These are phyloP conservation scores for Nycticryphes semicollaris DNA, from an alignment of 2,113 vertebrate species.

Conservation along the genomic window DNA sequence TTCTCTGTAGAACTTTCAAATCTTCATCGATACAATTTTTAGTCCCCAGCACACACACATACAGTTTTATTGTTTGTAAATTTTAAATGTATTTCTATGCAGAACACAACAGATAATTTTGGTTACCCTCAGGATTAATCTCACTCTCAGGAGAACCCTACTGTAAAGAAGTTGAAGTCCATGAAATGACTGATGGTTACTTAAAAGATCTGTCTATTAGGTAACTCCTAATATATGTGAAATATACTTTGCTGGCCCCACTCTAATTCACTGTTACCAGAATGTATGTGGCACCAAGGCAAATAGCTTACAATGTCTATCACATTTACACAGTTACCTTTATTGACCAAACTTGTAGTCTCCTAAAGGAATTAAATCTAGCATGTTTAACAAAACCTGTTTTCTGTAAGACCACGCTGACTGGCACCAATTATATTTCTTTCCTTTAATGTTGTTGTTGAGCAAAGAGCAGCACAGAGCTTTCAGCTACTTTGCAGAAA, in stretches of 20 bases:
- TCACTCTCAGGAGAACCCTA: background rate
- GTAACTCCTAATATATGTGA: background rate
- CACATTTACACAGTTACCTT: background rate
- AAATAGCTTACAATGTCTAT: background rate
- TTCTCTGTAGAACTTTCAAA: background rate
- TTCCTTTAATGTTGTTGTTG: background rate
- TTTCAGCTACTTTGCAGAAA: background rate
- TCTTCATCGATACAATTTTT: background rate
- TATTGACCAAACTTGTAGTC: background rate
- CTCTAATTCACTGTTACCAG: background rate
- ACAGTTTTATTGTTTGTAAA: background rate
- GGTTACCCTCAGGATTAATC: background rate
- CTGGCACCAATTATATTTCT: background rate
- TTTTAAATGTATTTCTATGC: background rate
- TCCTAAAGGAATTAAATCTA: conserved; percentile 21
- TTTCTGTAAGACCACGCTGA: background rate
- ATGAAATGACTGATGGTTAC: background rate
- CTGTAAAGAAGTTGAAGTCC: background rate
- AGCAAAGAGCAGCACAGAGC: background rate
- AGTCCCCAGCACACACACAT: background rate
- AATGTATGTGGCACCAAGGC: conserved; percentile 4
- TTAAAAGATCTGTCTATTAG: background rate
- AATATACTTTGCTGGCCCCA: background rate
- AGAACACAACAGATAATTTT: background rate
- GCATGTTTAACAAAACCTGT: background rate